Conservation (phyloP, 2,888 invertebrate genomes). For the Ichneumoninae sp. region DNA sequence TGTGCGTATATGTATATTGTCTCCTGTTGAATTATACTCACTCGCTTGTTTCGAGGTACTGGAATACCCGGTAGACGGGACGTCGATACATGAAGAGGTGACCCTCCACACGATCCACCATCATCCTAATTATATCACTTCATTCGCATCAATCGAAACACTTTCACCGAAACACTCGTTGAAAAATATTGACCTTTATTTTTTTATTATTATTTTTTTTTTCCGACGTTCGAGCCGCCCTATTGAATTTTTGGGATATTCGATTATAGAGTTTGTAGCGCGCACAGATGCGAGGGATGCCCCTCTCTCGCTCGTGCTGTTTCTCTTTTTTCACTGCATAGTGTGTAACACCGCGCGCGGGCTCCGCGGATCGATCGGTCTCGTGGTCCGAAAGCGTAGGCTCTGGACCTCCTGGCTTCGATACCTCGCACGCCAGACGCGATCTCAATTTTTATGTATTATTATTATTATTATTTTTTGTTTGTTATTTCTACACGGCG, state of each 20-base stretch:
- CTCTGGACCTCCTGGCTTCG: constrained; percentile 31
- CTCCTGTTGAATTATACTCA: constrained; percentile 85
- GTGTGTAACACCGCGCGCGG: constrained; percentile 11
- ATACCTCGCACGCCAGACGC: constrained; percentile 19
- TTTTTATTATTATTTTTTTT: not conserved
- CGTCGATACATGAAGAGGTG: constrained; percentile 91
- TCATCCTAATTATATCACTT: constrained; percentile 84
- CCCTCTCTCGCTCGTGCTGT: constrained; percentile 10
- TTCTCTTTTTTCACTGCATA: constrained; percentile 48
- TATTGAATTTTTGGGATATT: not conserved
- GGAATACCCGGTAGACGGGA: constrained; percentile 92
- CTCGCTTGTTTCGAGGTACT: constrained; percentile 91
- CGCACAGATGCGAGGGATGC: not conserved
- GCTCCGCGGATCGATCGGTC: constrained; percentile 55
- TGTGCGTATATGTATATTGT: not conserved
- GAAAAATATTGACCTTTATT: not conserved
- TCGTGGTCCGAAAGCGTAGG: constrained; percentile 24
- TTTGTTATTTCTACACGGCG: not conserved
- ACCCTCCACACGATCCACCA: constrained; percentile 92
- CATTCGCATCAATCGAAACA: constrained; percentile 74
- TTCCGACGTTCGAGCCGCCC: not conserved
- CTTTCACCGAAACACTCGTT: constrained; percentile 23
- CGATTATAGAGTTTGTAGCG: not conserved
- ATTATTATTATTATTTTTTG: too few relatives aligned
- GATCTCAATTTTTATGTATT: constrained; percentile 3